phyloP scores from a whole-genome alignment of 2,797 vertebrate species.

The Emys orbicularis region DNA sequence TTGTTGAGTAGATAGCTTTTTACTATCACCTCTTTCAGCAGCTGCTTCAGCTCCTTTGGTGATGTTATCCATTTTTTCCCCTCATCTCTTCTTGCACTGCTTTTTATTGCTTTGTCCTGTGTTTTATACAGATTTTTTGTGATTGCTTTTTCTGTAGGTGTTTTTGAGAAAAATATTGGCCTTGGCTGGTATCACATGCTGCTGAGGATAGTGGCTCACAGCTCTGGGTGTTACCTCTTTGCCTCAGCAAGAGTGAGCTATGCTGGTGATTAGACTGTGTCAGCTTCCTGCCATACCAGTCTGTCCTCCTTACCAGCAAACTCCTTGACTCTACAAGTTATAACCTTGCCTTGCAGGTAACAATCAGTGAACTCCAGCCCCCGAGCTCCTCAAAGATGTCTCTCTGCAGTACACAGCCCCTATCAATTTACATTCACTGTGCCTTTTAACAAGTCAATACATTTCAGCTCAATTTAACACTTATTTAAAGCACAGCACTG shows the following conservation, averaged over 20 bases:
- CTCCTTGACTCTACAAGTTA: neutral
- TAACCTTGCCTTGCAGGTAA: neutral
- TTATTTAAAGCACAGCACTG: neutral
- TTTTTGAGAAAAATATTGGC: neutral
- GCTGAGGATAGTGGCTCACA: neutral
- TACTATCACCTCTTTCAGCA: neutral
- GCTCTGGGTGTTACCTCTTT: neutral
- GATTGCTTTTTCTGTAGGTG: neutral
- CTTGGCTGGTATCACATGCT: neutral
- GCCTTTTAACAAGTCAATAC: neutral
- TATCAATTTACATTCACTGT: neutral
- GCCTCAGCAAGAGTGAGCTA: neutral
- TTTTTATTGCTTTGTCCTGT: neutral
- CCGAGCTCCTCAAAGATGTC: neutral
- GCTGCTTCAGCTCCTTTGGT: neutral
- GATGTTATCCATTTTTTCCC: accelerated
- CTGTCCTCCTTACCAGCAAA: neutral
- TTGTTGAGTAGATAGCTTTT: no score
- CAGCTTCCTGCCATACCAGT: neutral
- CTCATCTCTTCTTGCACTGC: neutral
- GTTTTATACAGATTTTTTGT: neutral
- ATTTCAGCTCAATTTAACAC: neutral
- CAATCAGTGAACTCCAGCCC: neutral
- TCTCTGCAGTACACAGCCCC: neutral
- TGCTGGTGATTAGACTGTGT: neutral